Base-by-base conservation (phyloP, 2,888 invertebrate genomes). In the Stramonita haemastoma region DNA sequence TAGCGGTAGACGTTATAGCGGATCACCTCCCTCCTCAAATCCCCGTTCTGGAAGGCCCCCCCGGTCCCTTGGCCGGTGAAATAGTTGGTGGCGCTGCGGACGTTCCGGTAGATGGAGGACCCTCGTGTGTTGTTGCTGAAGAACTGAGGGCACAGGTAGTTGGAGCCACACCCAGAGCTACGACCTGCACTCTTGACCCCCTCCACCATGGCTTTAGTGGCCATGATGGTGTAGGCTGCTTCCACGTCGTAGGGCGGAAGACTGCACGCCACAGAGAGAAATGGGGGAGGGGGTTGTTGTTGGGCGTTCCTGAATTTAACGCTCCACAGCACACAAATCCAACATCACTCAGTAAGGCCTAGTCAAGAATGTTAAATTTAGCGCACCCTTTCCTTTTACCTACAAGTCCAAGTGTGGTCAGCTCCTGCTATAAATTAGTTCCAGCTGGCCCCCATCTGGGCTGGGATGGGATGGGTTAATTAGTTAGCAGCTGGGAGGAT, bases 201-300 rank as follows among this genome's bases (percentile, higher is more conserved):
- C 15, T 91, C 87, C 19, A 94, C 91, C 34, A 94, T 91, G 13
- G 94, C 93, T 17, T 93, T 92, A 0, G 94, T 94, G 0, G 95
- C 95, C 91, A 93, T 92, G 19, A 94, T 91, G 34, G 93, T 94
- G 90, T 91, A 93, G 0, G 94, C 93, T 13, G 93, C 92, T 81
- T 92, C 92, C 8, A 89, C 90, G 86, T 93, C 93, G 36, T 56
- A 87, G 13, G 26, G n/a, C 15, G 87, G 87, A 8, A 87, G 26
- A 22, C 87, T 87, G 87, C 4, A 26, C 22, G 11, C 5, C 17
- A 22, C 4, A 77, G n/a, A 77, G n/a, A 77, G n/a, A 73, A 6
- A 73, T n/a, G n/a, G n/a, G n/a, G n/a, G n/a, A n/a, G n/a, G n/a
- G n/a, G n/a, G n/a, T n/a, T n/a, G n/a, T n/a, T 46, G 46, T 46